These are phyloP conservation scores for Notechis scutatus DNA, from an alignment of 2,113 vertebrate species.

Conservation along the genomic window DNA sequence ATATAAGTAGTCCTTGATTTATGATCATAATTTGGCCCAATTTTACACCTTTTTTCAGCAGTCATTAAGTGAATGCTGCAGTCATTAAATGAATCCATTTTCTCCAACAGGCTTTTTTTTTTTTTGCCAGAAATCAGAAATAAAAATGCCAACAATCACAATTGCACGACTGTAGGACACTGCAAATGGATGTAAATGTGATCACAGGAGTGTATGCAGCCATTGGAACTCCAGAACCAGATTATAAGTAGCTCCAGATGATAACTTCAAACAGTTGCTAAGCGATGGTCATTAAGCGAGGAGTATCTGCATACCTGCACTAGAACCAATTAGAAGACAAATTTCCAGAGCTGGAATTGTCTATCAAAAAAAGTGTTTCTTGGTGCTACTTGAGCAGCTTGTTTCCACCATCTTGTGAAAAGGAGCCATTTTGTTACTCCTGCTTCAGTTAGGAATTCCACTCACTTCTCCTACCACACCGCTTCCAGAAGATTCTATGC, in stretches of 20 bases:
- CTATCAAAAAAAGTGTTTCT: neutral
- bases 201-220: neutral
- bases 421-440: too few relatives aligned
- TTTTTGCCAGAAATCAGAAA: neutral
- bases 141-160: neutral
- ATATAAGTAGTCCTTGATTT: neutral
- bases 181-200: neutral
- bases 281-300: neutral
- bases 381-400: neutral
- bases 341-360: neutral
- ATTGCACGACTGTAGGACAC: neutral
- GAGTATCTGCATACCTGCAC: neutral
- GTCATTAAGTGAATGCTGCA: too few relatives aligned
- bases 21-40: too few relatives aligned
- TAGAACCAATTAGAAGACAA: neutral
- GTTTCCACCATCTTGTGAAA: neutral
- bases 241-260: neutral
- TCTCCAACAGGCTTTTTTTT: neutral
- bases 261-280: neutral
- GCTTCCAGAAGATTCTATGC: neutral
- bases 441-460: too few relatives aligned
- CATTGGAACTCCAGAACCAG: too few relatives aligned
- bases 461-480: neutral
- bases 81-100: neutral
- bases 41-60: too few relatives aligned